Evolutionary conservation across 2,113 vertebrate genomes (phyloP), one percentile per base, ranked within the genome.

Genomic region (Scopus umbretta): DNA sequence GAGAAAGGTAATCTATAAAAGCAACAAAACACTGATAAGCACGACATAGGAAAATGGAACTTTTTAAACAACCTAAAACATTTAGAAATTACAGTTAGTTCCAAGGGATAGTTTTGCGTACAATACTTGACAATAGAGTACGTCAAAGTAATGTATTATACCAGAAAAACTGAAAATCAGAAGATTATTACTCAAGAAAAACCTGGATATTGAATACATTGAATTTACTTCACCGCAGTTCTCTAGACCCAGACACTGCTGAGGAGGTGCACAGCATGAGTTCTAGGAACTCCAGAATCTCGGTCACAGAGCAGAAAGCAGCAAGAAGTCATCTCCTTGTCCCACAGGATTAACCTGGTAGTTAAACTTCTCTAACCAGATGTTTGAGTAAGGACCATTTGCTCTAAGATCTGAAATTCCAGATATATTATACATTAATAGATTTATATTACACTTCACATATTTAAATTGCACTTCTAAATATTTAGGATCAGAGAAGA

Each of bases 1-100:
- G 99, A 40, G 99, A 99, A 97, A 99, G 98, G 90, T 99, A 99
- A 98, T 99, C 99, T 99, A 86, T 73, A 98, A 94, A 89, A 96
- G 49, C 97, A 85, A 95, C 16, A 95, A 34, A 95, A 94, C 40
- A 86, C 26, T 80, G 47, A 68, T 94, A 94, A 96, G 38, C n/a
- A 52, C 80, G 43, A 88, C 56, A 74, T 9, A 61, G 26, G 38
- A 81, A 49, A 92, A 97, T 36, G n/a, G 72, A 87, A 84, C 13
- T 45, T 63, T 67, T 84, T 53, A 63, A 90, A 91, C 70, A 79
- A 25, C 9, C 18, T 80, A 67, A 72, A 88, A 85, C 30, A 58
- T 47, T 91, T 72, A 38, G 50, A 72, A 82, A 22, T 66, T 83
- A 85, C 22, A 58, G 36, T 50, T 76, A 80, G 22, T 86, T 94